Base-by-base conservation (phyloP, 2,888 invertebrate genomes). In the Dryadula phaetusa region DNA sequence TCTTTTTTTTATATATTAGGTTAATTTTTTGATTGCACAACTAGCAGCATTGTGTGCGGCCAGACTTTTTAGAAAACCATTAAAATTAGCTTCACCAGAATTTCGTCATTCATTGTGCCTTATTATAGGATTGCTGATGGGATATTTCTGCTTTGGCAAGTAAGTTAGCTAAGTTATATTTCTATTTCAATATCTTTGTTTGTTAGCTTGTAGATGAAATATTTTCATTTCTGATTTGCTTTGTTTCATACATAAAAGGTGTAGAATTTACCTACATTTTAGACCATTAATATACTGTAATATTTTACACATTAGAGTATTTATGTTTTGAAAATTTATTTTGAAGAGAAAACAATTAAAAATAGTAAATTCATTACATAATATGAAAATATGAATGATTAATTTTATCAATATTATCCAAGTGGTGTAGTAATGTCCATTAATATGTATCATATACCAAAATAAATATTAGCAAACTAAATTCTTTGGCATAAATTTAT, bases 131-230 rank as follows among this genome's bases (percentile, higher is more conserved):
- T 93, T 98, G 81, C 87, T 94, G 78, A 95, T 97, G 86, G 96
- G 96, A 76, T 97, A 96, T 92, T 97, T 98, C 93, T 97, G 97
- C 90, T 98, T 97, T 88, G 97, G 98, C 89, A 95, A 94, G 95
- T 96, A 94, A 95, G 95, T 93, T 40, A 16, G 40, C 25, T 56
- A 32, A 28, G 8, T 40, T 20, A 20, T 46, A 18, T 42, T 37
- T 28, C 18, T 44, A 25, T 10, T 20, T 3, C 2, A 40, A 10
- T 18, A 42, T n/a, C 10, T 42, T 22, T 18, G 6, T 37, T 0
- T n/a, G 18, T 52, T 18, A 20, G 34, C 34, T 54, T 54, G 8
- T 37, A 22, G n/a, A 16, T n/a, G n/a, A 56, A 14, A 7, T 34
- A 7, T 34, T 32, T 32, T 32, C 3, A 3, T 32, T 32, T 32